phyloP scores from a whole-genome alignment of 2,113 vertebrate genomes.

The Hyperopisus bebe region DNA sequence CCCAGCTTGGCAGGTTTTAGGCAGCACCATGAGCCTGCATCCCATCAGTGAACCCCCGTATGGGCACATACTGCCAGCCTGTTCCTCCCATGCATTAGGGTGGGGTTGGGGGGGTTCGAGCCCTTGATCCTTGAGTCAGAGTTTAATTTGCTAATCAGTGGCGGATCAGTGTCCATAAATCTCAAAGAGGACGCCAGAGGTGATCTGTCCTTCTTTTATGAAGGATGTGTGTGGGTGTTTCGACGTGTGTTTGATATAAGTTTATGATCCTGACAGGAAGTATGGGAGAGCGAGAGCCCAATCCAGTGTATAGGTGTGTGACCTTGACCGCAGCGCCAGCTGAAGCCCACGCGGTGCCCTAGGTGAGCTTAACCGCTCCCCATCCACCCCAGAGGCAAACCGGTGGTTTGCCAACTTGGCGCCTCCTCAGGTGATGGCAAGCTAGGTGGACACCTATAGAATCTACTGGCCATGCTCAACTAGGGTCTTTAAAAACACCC shows the following conservation, averaged over 20 bases:
- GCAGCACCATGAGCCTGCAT: slow-evolving; percentile 22
- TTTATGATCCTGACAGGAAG: background rate
- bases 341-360: background rate
- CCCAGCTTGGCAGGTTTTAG: slow-evolving; percentile 49
- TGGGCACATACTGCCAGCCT: slow-evolving; percentile 65
- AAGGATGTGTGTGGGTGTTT: background rate
- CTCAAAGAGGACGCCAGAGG: slow-evolving; percentile 54
- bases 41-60: slow-evolving; percentile 22
- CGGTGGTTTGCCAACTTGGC: background rate
- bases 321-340: background rate
- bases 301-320: background rate
- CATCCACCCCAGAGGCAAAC: background rate
- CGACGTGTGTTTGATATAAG: background rate
- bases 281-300: background rate
- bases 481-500: background rate
- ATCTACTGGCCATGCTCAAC: background rate
- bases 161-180: slow-evolving; percentile 60
- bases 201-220: slow-evolving; percentile 17
- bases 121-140: slow-evolving; percentile 63
- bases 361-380: background rate
- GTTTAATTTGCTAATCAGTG: slow-evolving; percentile 68
- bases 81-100: slow-evolving; percentile 58
- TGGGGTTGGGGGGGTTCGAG: slow-evolving; percentile 62
- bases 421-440: background rate
- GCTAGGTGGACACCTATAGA: background rate